Evolutionary conservation across 1,140 invertebrate species (phyloP).

Genomic region (Temnothorax nylanderi): DNA sequence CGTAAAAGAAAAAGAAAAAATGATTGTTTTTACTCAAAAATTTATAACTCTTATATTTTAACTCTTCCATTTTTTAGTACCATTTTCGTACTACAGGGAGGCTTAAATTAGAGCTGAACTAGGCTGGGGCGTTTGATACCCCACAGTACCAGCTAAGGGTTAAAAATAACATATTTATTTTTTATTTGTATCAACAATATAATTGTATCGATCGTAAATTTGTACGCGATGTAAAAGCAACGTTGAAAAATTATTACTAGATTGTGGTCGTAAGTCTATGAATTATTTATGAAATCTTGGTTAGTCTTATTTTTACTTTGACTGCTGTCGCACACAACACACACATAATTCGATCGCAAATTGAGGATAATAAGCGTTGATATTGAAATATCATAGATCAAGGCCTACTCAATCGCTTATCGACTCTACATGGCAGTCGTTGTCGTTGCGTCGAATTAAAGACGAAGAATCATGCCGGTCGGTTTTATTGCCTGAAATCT

Average conservation of each 20-base stretch:
- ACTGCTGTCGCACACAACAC: neutral
- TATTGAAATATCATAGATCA: neutral
- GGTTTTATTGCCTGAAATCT: conserved; percentile 52
- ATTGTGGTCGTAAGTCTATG: neutral
- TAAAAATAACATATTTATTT: neutral
- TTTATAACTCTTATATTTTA: too few species aligned
- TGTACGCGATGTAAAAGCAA: neutral
- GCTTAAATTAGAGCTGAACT: too few species aligned
- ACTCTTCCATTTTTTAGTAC: too few species aligned
- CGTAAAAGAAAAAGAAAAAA: too few species aligned
- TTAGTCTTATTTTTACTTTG: neutral
- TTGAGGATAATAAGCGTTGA: neutral
- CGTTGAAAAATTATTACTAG: neutral
- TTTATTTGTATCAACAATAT: neutral
- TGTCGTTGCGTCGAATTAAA: conserved; percentile 10
- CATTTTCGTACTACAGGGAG: too few species aligned
- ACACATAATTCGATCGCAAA: neutral
- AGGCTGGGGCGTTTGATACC: too few species aligned
- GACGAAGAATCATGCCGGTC: neutral
- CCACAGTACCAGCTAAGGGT: too few species aligned
- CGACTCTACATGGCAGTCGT: neutral
- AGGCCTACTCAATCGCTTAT: neutral
- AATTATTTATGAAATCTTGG: neutral
- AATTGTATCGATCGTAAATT: neutral
- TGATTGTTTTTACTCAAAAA: too few species aligned